Conservation (phyloP, 2,113 vertebrate species). For the Cariama cristata region DNA sequence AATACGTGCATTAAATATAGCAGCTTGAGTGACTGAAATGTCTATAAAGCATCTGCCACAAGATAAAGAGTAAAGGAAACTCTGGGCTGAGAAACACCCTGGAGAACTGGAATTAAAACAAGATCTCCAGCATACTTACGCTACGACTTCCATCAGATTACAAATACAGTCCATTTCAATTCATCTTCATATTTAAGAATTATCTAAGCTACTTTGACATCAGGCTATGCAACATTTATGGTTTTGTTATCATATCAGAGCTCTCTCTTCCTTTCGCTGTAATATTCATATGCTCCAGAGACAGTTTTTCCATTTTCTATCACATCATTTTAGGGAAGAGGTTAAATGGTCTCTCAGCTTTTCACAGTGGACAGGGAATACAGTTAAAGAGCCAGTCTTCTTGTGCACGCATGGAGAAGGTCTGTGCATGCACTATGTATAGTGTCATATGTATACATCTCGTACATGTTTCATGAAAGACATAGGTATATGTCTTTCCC, state of each 20-base stretch:
- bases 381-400: not conserved
- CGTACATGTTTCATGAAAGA: not conserved
- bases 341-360: not conserved
- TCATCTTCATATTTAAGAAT: not conserved
- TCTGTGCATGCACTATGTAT: no score
- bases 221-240: not conserved
- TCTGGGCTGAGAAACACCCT: not conserved
- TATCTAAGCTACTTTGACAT: not conserved
- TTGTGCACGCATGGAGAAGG: not conserved
- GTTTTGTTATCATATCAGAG: not conserved
- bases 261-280: not conserved
- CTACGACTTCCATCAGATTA: not conserved
- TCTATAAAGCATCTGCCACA: constrained; percentile 18
- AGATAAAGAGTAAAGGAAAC: not conserved
- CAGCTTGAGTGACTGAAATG: constrained; percentile 14
- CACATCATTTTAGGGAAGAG: not conserved
- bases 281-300: not conserved
- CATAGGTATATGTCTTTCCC: not conserved
- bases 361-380: not conserved
- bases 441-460: fast-evolving
- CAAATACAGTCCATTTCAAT: not conserved
- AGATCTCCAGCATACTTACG: not conserved
- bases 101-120: not conserved
- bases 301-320: not conserved
- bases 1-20: constrained; percentile 33